Conservation (phyloP, 2,888 invertebrate species). For the Eutolmus rufibarbis region DNA sequence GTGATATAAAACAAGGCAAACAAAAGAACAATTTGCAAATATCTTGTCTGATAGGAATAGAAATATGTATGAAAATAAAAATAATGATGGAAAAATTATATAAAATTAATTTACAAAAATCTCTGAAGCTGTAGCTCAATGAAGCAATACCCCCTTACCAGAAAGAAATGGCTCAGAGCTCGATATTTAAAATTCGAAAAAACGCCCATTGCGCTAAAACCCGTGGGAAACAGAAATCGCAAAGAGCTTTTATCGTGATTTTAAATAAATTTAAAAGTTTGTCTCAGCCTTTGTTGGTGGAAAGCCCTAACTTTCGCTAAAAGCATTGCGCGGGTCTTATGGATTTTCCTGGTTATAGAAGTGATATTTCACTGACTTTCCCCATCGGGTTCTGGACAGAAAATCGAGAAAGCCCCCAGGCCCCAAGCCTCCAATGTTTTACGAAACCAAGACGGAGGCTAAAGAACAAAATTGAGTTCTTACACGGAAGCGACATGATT, state of each 20-base stretch:
- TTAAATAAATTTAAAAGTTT: slow-evolving; percentile 39
- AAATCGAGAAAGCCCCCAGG: background rate
- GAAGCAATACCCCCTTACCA: background rate
- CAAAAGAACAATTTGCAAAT: too few relatives aligned
- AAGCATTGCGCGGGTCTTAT: slow-evolving; percentile 14
- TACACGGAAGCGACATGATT: slow-evolving; percentile 2
- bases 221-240: slow-evolving; percentile 15
- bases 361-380: slow-evolving; percentile 22
- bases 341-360: slow-evolving; percentile 30
- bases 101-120: background rate
- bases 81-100: background rate
- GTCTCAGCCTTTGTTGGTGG: slow-evolving; percentile 18
- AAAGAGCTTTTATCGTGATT: slow-evolving; percentile 24
- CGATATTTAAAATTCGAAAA: background rate
- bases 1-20: too few relatives aligned
- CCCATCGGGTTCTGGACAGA: background rate
- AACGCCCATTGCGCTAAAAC: slow-evolving; percentile 3
- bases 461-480: slow-evolving; percentile 31
- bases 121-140: background rate
- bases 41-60: too few relatives aligned
- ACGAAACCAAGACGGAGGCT: background rate
- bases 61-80: too few relatives aligned
- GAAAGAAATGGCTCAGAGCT: background rate
- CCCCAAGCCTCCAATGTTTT: background rate
- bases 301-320: background rate